A percentile compares a stretch with the other conserved stretches of the same genome.
Evolutionary conservation across 2,888 invertebrate species (phyloP).

Genomic region (Agriopis marginaria): DNA sequence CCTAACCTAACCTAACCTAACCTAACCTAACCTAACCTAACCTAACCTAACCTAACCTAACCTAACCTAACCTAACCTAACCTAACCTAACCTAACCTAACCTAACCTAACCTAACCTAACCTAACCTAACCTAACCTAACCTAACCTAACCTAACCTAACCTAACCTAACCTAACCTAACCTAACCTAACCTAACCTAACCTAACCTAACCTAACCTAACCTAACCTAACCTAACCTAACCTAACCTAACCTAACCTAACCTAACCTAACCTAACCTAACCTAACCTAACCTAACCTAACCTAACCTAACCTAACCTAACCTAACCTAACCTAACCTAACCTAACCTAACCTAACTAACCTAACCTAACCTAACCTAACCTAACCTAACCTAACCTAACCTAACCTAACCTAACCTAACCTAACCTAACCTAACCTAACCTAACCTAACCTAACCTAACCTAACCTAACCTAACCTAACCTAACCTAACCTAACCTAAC

Average conservation of each 20-base stretch:
- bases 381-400: conserved; percentile 45
- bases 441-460: conserved; percentile 39
- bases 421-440: conserved; percentile 36
- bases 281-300: conserved; percentile 28
- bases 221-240: conserved; percentile 38
- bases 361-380: conserved; percentile 44
- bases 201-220: conserved; percentile 41
- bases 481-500: conserved; percentile 43
- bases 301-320: conserved; percentile 43
- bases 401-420: conserved; percentile 42
- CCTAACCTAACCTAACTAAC: conserved; percentile 41
- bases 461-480: conserved; percentile 33
- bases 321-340: conserved; percentile 44
- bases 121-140: conserved; percentile 41
- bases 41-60: conserved; percentile 39
- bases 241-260: conserved; percentile 28
- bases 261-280: conserved; percentile 32
- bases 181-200: conserved; percentile 28
- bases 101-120: conserved; percentile 40
- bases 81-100: conserved; percentile 37
- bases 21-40: conserved; percentile 23
- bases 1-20: conserved; percentile 41
- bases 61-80: conserved; percentile 34
- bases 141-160: conserved; percentile 43
- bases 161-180: conserved; percentile 38